phyloP scores from a whole-genome alignment of 2,797 vertebrate genomes.

The Staurois parvus region DNA sequence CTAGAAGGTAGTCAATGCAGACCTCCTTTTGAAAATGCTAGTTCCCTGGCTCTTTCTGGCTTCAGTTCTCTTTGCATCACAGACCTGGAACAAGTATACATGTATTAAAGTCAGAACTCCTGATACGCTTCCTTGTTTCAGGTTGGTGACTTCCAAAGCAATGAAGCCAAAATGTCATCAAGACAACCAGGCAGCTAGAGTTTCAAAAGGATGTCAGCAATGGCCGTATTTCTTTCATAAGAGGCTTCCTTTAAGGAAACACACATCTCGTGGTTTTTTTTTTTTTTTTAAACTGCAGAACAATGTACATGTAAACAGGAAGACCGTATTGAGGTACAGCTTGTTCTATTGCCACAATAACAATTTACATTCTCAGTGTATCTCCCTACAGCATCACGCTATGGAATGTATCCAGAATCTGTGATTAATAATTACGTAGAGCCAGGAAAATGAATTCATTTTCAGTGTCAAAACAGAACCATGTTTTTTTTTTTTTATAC shows the following conservation, averaged over 20 bases:
- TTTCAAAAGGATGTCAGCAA: no score
- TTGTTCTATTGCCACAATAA: constrained; percentile 28
- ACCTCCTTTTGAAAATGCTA: not conserved
- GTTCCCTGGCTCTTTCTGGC: no score
- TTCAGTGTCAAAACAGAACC: not conserved
- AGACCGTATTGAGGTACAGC: not conserved
- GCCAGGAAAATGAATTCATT: constrained; percentile 17
- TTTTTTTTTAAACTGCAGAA: not conserved
- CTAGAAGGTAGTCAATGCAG: no score
- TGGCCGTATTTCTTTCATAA: not conserved
- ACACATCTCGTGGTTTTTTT: not conserved
- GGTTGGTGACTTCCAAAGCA: no score
- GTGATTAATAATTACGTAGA: constrained; percentile 15
- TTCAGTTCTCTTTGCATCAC: not conserved
- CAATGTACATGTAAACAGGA: constrained; percentile 10
- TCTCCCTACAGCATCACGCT: not conserved
- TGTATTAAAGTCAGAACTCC: no score
- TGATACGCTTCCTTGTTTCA: no score
- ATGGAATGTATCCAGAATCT: constrained; percentile 11
- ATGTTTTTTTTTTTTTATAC: not conserved
- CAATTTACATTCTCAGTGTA: constrained; percentile 26
- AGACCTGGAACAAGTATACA: not conserved
- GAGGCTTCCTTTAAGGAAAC: not conserved
- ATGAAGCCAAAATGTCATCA: no score
- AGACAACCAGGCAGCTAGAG: no score